These are phyloP conservation scores for Timema podura DNA, from an alignment of 2,888 invertebrate genomes.

Conservation along the genomic window DNA sequence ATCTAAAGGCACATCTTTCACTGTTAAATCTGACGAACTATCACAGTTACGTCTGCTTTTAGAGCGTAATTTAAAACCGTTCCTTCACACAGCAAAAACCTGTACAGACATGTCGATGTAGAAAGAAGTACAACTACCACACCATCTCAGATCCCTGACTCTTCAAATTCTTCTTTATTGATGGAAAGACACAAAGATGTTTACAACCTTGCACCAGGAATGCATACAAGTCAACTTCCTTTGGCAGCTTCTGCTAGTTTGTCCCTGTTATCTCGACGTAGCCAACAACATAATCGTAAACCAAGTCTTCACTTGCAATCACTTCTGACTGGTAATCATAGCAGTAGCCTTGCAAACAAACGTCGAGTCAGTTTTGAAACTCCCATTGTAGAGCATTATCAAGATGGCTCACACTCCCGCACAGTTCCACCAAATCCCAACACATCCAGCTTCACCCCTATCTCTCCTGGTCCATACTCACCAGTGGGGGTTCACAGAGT, in stretches of 20 bases:
- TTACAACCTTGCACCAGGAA: not conserved
- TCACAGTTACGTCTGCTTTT: slow-evolving; percentile 69
- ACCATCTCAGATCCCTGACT: not conserved
- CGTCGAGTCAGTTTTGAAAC: slow-evolving; percentile 58
- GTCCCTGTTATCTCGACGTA: slow-evolving; percentile 24
- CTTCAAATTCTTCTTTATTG: not conserved
- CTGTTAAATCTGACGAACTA: slow-evolving; percentile 57
- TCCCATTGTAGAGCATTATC: slow-evolving; percentile 35
- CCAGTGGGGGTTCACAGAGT: slow-evolving; percentile 52
- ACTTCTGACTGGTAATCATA: slow-evolving; percentile 32
- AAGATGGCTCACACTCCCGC: slow-evolving; percentile 1
- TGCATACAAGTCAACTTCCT: not conserved
- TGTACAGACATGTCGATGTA: not conserved
- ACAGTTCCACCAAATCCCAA: slow-evolving; percentile 70
- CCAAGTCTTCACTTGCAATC: slow-evolving; percentile 42
- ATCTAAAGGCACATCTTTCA: slow-evolving; percentile 2
- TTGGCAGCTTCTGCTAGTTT: slow-evolving; percentile 23
- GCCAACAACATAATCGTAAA: slow-evolving; percentile 32
- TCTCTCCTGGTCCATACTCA: slow-evolving; percentile 73
- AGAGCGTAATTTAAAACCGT: slow-evolving; percentile 57
- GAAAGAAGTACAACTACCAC: not conserved
- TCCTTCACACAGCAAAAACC: not conserved
- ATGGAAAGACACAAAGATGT: not conserved
- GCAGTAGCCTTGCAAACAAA: slow-evolving; percentile 37
- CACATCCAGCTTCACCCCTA: slow-evolving; percentile 77